phyloP scores from a whole-genome alignment of 2,113 vertebrate species.

The Gambusia holbrooki region DNA sequence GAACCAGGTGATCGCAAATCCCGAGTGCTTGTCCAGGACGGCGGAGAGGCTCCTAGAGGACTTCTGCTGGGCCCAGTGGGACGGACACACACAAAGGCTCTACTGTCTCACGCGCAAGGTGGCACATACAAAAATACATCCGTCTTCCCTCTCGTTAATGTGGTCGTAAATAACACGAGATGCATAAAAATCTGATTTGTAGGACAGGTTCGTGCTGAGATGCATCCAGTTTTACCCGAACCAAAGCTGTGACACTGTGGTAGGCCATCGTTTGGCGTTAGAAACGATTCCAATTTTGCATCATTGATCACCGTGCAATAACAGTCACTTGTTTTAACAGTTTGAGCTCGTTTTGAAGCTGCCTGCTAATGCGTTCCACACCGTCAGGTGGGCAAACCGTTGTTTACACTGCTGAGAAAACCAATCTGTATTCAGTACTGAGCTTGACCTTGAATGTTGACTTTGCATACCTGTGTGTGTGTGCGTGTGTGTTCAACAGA shows the following conservation, averaged over 20 bases:
- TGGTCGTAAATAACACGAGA: background rate
- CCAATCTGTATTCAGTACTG: background rate
- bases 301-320: background rate
- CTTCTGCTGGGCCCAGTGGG: constrained; percentile 93
- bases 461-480: background rate
- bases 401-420: background rate
- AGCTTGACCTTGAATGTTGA: background rate
- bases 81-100: constrained; percentile 87
- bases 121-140: constrained; percentile 24
- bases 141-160: background rate
- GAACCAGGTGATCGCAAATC: constrained; percentile 86
- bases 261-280: constrained; percentile 68
- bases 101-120: constrained; percentile 88
- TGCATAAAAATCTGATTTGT: background rate
- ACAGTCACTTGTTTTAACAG: constrained; percentile 52
- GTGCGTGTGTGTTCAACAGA: constrained; percentile 63
- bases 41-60: constrained; percentile 87
- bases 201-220: constrained; percentile 86
- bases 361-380: constrained; percentile 58
- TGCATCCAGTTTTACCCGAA: constrained; percentile 90
- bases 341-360: constrained; percentile 76
- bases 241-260: constrained; percentile 84
- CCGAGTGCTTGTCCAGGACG: constrained; percentile 81
- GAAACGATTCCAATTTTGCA: background rate
- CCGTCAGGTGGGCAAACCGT: constrained; percentile 70